Base-by-base conservation (phyloP, 2,888 invertebrate species). In the Sialis fuliginosa region DNA sequence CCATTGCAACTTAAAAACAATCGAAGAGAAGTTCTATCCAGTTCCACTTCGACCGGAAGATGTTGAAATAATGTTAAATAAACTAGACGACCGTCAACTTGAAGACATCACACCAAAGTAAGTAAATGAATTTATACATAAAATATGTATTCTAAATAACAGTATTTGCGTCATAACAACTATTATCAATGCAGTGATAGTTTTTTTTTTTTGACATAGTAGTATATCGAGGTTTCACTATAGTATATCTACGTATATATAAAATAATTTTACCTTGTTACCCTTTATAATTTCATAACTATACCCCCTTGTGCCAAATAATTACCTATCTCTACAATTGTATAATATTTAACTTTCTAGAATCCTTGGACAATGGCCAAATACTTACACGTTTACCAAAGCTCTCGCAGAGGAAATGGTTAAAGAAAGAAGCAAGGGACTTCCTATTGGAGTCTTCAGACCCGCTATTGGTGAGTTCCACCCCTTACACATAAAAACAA, bases 351-450 rank as follows among this genome's bases (percentile, higher is more conserved):
- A 49, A 48, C 49, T 48, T 65, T 68, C 30, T 61, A 77, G 77
- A 35, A 64, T 76, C n/a, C 57, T 77, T 13, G 74, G 73, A 12
- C 59, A 69, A 1, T 82, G 85, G 71, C 89, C 89, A 0, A 90
- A 90, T 60, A 88, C 88, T 0, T 91, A 91, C 65, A 83, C 86
- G 0, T 86, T 81, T 59, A 88, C 89, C 2, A 91, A 91, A 67
- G 84, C 87, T 1, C 58, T 90, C 45, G 86, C 86, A 0, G 90
- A 91, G 60, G 73, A 76, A 53, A 66, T 80, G 48, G 61, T 89
- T 1, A 64, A 71, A 34, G 63, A 68, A 10, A 75, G 75, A 49
- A 72, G 74, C 5, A 66, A 65, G 9, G 70, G 68, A 8, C 59
- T 89, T 34, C 86, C 86, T 0, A 61, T 88, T 8, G 81, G 80